phyloP scores from a whole-genome alignment of 2,797 vertebrate genomes.

The Lindbergichthys nudifrons region DNA sequence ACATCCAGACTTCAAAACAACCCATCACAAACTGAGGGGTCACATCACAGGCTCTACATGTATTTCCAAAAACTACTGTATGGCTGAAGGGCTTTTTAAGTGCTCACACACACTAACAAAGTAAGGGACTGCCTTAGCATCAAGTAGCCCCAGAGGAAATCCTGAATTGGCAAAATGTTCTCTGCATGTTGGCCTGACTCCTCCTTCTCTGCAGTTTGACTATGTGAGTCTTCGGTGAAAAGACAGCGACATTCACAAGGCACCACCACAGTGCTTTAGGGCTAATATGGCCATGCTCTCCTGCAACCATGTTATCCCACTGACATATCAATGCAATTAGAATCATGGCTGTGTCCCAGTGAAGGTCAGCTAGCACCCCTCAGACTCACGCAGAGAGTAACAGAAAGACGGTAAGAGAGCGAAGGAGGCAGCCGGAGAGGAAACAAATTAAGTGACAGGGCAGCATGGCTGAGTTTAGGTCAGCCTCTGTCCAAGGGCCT shows the following conservation, averaged over 20 bases:
- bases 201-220: slow-evolving; percentile 32
- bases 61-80: slow-evolving; percentile 21
- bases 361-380: slow-evolving; percentile 72
- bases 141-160: slow-evolving; percentile 34
- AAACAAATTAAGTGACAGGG: slow-evolving; percentile 80
- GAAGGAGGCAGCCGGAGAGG: slow-evolving; percentile 50
- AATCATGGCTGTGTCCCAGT: slow-evolving; percentile 74
- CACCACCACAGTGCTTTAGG: slow-evolving; percentile 47
- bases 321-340: slow-evolving; percentile 81
- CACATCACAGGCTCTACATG: slow-evolving; percentile 14
- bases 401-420: slow-evolving; percentile 29
- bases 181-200: slow-evolving; percentile 21
- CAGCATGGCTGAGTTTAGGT: slow-evolving; percentile 71
- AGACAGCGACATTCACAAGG: slow-evolving; percentile 57
- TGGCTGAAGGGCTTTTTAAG: slow-evolving; percentile 23
- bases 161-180: slow-evolving; percentile 32
- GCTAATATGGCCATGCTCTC: slow-evolving; percentile 65
- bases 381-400: slow-evolving; percentile 55
- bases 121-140: slow-evolving; percentile 25
- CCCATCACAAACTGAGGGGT: slow-evolving; percentile 26
- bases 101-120: slow-evolving; percentile 9
- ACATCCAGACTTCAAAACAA: slow-evolving; percentile 27
- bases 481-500: slow-evolving; percentile 71
- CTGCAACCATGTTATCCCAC: slow-evolving; percentile 61
- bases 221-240: slow-evolving; percentile 59